These are phyloP conservation scores for Rousettus leschenaultii DNA, from an alignment of 2,113 vertebrate genomes.

Conservation along the genomic window DNA sequence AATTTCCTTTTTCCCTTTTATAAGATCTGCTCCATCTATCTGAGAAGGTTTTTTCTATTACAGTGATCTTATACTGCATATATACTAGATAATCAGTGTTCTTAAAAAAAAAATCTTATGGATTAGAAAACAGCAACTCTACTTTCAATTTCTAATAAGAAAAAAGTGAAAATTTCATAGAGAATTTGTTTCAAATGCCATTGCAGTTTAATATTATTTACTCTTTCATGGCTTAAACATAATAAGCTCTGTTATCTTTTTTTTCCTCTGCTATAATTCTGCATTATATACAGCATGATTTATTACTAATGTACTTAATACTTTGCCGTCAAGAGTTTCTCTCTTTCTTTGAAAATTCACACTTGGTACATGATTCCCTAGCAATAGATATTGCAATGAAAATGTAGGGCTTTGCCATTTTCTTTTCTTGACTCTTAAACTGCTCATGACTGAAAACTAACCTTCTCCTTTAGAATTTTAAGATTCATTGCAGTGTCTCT, in stretches of 20 bases:
- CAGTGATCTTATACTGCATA: background rate
- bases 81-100: background rate
- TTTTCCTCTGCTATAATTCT: slow-evolving; percentile 9
- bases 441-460: background rate
- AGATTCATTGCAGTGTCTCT: background rate
- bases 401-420: background rate
- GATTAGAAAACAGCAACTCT: slow-evolving; percentile 28
- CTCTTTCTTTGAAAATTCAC: slow-evolving; percentile 23
- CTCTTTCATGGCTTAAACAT: background rate
- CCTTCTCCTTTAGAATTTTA: background rate
- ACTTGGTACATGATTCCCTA: background rate
- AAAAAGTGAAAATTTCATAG: background rate
- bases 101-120: background rate
- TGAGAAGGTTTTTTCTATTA: background rate
- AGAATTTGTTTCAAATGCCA: slow-evolving; percentile 5
- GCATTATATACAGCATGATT: background rate
- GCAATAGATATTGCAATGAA: background rate
- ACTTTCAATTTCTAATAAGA: slow-evolving; percentile 32
- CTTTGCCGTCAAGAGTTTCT: background rate
- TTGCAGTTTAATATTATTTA: slow-evolving; percentile 38
- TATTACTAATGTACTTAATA: background rate
- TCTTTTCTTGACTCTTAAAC: slow-evolving; percentile 8
- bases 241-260: background rate
- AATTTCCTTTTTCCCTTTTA: background rate
- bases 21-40: slow-evolving; percentile 12